These are phyloP conservation scores for Hydrocynus forskahlii DNA, from an alignment of 2,797 vertebrate species.

Conservation along the genomic window DNA sequence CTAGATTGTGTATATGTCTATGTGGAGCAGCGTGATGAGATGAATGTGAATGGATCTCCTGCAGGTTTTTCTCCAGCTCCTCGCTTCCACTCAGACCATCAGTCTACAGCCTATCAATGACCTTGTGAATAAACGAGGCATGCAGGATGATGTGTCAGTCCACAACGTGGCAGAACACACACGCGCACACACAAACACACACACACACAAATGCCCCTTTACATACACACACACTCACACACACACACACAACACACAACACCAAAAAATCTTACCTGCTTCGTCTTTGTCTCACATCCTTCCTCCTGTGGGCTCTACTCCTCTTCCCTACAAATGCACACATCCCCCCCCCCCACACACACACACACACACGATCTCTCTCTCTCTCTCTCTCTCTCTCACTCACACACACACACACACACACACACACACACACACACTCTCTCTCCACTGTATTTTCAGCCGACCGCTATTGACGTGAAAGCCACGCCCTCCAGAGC, in stretches of 20 bases:
- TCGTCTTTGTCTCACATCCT: conserved; percentile 43
- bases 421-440: too few relatives aligned
- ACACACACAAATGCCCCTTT: not conserved
- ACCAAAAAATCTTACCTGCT: conserved; percentile 19
- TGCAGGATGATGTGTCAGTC: not conserved
- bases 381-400: too few relatives aligned
- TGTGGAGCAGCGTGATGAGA: not conserved
- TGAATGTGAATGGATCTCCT: not conserved
- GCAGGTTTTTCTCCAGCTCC: not conserved
- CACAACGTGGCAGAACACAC: not conserved
- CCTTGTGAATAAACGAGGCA: conserved; percentile 28
- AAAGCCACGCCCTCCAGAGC: conserved; percentile 51
- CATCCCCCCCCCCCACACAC: not conserved
- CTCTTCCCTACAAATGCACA: conserved; percentile 34
- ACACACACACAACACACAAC: not conserved
- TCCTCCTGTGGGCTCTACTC: not conserved
- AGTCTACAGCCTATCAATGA: conserved; percentile 17
- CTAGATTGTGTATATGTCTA: too few relatives aligned
- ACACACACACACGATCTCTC: not conserved
- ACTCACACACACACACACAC: not conserved
- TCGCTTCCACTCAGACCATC: not conserved
- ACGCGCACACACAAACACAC: not conserved
- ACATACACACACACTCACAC: not conserved
- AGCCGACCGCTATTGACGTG: not conserved
- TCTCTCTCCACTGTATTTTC: not conserved